A percentile compares a stretch with the other conserved stretches of the same genome.
Conservation (phyloP, 2,888 invertebrate species). For the Atethmia centrago region DNA sequence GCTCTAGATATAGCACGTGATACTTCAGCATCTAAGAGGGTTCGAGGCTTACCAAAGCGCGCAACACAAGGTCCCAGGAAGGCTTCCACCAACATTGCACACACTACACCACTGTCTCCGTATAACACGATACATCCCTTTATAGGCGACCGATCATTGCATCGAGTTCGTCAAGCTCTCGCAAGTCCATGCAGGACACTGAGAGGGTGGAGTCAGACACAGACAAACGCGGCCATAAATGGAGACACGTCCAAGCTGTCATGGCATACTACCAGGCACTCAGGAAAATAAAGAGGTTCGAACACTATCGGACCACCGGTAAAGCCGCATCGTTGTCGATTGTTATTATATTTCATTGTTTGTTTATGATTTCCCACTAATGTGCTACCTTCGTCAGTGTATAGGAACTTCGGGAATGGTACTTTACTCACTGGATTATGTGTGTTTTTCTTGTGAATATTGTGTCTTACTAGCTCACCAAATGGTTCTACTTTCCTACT, state of each 20-base stretch:
- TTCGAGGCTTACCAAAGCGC: slow-evolving; percentile 68
- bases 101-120: slow-evolving; percentile 75
- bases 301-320: slow-evolving; percentile 77
- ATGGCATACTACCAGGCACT: slow-evolving; percentile 97
- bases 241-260: slow-evolving; percentile 96
- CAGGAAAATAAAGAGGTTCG: slow-evolving; percentile 97
- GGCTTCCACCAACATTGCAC: slow-evolving; percentile 73
- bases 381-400: slow-evolving; percentile 87
- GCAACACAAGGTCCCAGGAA: slow-evolving; percentile 69
- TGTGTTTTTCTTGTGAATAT: slow-evolving; percentile 87
- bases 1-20: slow-evolving; percentile 43
- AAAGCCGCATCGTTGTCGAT: slow-evolving; percentile 84
- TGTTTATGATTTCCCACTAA: slow-evolving; percentile 86
- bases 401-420: slow-evolving; percentile 88
- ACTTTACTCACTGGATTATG: slow-evolving; percentile 84
- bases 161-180: slow-evolving; percentile 88
- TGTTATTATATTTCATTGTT: slow-evolving; percentile 81
- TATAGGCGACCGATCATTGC: slow-evolving; percentile 89
- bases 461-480: slow-evolving; percentile 86
- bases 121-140: slow-evolving; percentile 87
- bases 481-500: slow-evolving; percentile 82
- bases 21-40: slow-evolving; percentile 22
- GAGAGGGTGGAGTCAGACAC: slow-evolving; percentile 84
- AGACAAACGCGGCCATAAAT: slow-evolving; percentile 92
- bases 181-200: slow-evolving; percentile 86